Evolutionary conservation across 2,888 invertebrate genomes (phyloP), one percentile per base, ranked within the genome.

Genomic region (Hyposoter didymator): DNA sequence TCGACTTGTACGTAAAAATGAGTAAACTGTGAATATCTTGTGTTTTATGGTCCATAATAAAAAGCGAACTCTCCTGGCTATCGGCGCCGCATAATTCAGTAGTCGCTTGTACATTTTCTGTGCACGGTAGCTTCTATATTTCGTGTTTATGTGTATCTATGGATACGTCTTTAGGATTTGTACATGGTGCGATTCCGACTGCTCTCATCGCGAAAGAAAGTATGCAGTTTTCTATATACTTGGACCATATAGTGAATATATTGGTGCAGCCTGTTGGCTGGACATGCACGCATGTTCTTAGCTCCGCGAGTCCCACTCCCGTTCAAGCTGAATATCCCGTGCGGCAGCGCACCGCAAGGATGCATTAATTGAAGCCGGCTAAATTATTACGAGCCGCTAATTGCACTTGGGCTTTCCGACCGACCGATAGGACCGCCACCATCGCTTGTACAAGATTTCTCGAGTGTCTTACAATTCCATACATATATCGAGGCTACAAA

Each of bases 311-410:
- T 52, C 19, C 59, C 62, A 47, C 74, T 35, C 35, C 32, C 17
- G 74, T 59, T 72, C 39, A 62, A 62, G 32, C 14, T 8, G 75
- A 82, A 75, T 78, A 85, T 84, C 78, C 66, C 70, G 72, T 14
- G 82, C 62, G 19, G 64, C 55, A 47, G 47, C 45, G 83, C 88
- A 81, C 88, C 72, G 89, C 89, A 47, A 80, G 85, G 90, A 91
- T 89, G 89, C 92, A 90, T 92, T 93, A 93, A 92, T 92, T 90
- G 92, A 91, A 91, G 89, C 87, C 89, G 89, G 91, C 90, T 93
- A 91, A 93, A 92, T 92, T 93, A 93, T 93, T 90, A 91, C 92
- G 88, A 89, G 88, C 87, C 90, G 91, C 92, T 93, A 93, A 93
- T 93, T 93, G 92, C 92, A 88, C 90, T 88, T 88, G 87, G 59